A percentile compares a stretch with the other conserved stretches of the same genome.
Evolutionary conservation across 2,797 vertebrate species (phyloP).

Genomic region (Botia kubotai): DNA sequence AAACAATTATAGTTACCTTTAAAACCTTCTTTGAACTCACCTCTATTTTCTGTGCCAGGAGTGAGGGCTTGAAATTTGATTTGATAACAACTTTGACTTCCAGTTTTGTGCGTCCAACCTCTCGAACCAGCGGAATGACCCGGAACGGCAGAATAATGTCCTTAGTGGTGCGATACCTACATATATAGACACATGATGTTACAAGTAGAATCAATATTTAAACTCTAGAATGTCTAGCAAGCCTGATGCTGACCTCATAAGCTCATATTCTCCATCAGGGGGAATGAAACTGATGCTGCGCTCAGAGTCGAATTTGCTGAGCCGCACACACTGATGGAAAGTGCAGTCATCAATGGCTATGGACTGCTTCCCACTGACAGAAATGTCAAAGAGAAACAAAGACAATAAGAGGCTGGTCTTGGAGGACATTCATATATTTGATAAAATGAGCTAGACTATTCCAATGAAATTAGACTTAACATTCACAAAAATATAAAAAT

Average conservation of each 20-base stretch:
- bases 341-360: constrained; percentile 86
- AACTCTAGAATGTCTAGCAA: background rate
- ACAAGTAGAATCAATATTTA: background rate
- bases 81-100: constrained; percentile 99
- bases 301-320: constrained; percentile 99
- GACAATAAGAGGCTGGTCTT: background rate
- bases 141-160: constrained; percentile 99
- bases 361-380: constrained; percentile 92
- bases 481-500: background rate
- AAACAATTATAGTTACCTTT: background rate
- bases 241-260: constrained; percentile 87
- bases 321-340: constrained; percentile 85
- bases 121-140: constrained; percentile 95
- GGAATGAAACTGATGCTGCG: constrained; percentile 99
- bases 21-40: constrained; percentile 69
- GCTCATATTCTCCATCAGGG: constrained; percentile 97
- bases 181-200: background rate
- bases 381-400: constrained; percentile 18
- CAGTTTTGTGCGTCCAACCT: constrained; percentile 97
- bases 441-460: background rate
- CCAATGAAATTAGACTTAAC: background rate
- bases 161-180: constrained; percentile 98
- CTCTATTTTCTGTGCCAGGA: constrained; percentile 99
- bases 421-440: background rate
- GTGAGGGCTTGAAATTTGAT: constrained; percentile 98